Percentiles rank a stretch among this genome's conserved stretches.
Conservation (phyloP, 2,113 vertebrate species). For the Crocuta crocuta region DNA sequence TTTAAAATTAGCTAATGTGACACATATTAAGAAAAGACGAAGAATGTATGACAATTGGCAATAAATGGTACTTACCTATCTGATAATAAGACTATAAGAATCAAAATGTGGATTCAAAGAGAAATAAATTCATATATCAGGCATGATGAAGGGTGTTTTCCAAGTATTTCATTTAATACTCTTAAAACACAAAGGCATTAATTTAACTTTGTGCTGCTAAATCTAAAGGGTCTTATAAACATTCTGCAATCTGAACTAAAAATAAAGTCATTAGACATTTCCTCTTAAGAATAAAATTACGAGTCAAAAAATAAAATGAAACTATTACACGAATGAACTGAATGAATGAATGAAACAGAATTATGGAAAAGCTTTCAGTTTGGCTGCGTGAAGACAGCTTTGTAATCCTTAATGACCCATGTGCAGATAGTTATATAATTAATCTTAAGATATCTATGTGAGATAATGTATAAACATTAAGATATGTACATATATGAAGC, state of each 20-base stretch:
- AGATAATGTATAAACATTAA: not conserved
- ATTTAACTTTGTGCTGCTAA: not conserved
- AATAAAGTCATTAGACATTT: constrained; percentile 6
- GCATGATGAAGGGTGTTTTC: not conserved
- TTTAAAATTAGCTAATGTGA: not conserved
- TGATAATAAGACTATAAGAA: not conserved
- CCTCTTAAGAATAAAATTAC: not conserved
- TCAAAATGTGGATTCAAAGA: constrained; percentile 8
- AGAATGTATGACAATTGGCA: not conserved
- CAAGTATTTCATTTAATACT: not conserved
- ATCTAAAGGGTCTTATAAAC: not conserved
- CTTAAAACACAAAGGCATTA: not conserved
- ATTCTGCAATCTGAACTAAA: constrained; percentile 11
- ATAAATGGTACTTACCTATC: not conserved
- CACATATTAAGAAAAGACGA: not conserved
- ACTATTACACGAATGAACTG: not conserved
- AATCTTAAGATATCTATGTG: not conserved
- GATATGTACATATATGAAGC: not conserved
- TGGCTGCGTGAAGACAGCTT: not conserved
- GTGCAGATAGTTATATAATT: constrained; percentile 5
- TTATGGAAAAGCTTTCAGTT: constrained; percentile 46
- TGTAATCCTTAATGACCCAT: not conserved
- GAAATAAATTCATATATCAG: not conserved
- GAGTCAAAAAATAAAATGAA: constrained; percentile 49
- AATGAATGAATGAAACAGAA: not conserved